Percentiles rank a stretch among this genome's conserved stretches.
Conservation (phyloP, 2,888 invertebrate species). For the Altica lythri region DNA sequence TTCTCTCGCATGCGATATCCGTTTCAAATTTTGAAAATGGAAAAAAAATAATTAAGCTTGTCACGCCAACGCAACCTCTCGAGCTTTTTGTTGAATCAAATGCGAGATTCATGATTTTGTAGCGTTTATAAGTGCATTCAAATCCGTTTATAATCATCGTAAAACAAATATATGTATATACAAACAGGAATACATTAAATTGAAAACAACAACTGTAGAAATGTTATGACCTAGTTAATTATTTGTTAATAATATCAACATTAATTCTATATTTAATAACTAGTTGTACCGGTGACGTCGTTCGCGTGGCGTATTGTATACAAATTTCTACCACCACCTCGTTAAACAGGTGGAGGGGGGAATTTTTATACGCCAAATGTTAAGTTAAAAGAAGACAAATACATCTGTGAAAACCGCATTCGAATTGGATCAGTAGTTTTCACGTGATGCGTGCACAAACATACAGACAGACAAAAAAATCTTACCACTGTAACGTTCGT, state of each 20-base stretch:
- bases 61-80: background rate
- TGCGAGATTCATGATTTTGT: background rate
- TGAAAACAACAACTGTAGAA: no score
- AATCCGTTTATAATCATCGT: background rate
- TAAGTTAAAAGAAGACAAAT: no score
- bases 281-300: no score
- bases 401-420: no score
- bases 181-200: background rate
- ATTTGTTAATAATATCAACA: background rate
- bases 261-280: background rate
- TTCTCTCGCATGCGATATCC: background rate
- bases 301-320: no score
- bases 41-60: background rate
- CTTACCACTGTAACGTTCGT: no score
- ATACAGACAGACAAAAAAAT: no score
- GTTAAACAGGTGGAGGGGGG: no score
- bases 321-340: no score
- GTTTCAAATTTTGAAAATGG: background rate
- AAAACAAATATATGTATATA: background rate
- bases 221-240: background rate
- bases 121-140: background rate
- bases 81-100: slow-evolving; percentile 3
- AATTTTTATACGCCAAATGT: no score
- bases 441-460: no score
- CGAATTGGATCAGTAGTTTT: no score